Evolutionary conservation across 2,797 vertebrate genomes (phyloP).

Genomic region (Geotrypetes seraphini): DNA sequence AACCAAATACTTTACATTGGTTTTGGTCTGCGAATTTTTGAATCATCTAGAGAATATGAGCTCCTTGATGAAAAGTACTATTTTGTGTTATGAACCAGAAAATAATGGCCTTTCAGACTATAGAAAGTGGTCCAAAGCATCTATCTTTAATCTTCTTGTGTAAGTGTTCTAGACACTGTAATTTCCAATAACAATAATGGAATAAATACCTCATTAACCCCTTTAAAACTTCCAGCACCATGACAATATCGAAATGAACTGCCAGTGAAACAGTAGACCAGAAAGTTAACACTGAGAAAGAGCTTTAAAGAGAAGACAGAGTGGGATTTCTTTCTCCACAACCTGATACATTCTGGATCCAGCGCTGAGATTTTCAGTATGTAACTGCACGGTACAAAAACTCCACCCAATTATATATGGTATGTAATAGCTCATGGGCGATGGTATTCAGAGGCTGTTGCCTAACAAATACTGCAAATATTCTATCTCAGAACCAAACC

Average conservation of each 20-base stretch:
- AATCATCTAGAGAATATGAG: constrained; percentile 63
- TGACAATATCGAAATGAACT: constrained; percentile 54
- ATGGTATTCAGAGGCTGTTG: no score
- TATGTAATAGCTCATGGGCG: no score
- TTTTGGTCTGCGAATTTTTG: constrained; percentile 64
- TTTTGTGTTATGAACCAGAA: constrained; percentile 64
- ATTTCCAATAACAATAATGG: constrained; percentile 55
- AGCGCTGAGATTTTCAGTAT: no score
- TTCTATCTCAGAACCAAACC: no score
- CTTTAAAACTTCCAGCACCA: constrained; percentile 51
- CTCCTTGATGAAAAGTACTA: constrained; percentile 53
- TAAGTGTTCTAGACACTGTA: constrained; percentile 53
- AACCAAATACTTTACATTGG: constrained; percentile 58
- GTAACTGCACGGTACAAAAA: no score
- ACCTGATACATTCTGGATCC: no score
- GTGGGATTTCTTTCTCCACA: constrained; percentile 13
- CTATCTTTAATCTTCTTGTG: constrained; percentile 61
- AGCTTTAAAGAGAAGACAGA: constrained; percentile 17
- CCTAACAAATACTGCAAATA: no score
- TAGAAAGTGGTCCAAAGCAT: constrained; percentile 52
- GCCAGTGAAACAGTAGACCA: constrained; percentile 39
- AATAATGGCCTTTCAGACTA: constrained; percentile 48
- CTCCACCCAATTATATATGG: no score
- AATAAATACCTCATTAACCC: constrained; percentile 51
- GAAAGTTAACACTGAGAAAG: constrained; percentile 39